Percentiles rank a stretch among this genome's conserved stretches.
Evolutionary conservation across 2,888 invertebrate species (phyloP).

Genomic region (Gerris lacustris): DNA sequence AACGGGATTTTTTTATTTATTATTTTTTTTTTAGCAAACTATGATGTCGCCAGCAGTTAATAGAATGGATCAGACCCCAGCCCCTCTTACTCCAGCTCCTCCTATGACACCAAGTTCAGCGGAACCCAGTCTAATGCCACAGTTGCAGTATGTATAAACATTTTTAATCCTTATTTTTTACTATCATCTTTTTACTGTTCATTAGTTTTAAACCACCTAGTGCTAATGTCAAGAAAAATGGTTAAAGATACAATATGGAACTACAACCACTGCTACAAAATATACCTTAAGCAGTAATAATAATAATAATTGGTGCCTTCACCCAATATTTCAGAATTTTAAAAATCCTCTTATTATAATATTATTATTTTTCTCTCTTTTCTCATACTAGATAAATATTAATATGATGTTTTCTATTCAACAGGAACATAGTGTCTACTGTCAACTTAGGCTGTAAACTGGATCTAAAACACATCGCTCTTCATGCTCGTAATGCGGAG

Average conservation of each 20-base stretch:
- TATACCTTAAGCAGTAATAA: no score
- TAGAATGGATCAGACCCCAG: slow-evolving; percentile 43
- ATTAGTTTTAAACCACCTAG: background rate
- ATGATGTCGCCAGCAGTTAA: slow-evolving; percentile 68
- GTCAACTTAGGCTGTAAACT: slow-evolving; percentile 90
- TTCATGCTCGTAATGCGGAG: slow-evolving; percentile 96
- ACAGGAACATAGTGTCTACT: slow-evolving; percentile 93
- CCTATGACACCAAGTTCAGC: slow-evolving; percentile 71
- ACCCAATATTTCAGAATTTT: no score
- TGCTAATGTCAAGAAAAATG: no score
- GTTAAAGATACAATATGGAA: no score
- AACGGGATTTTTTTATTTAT: background rate
- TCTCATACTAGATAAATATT: background rate
- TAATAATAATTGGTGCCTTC: no score
- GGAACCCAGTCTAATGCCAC: slow-evolving; percentile 86
- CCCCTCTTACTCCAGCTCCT: slow-evolving; percentile 64
- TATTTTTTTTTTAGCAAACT: slow-evolving; percentile 49
- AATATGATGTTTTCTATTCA: slow-evolving; percentile 31
- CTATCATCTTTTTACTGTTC: slow-evolving; percentile 16
- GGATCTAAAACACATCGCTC: slow-evolving; percentile 90
- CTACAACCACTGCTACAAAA: no score
- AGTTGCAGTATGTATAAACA: slow-evolving; percentile 59
- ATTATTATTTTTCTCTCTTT: no score
- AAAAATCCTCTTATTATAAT: no score
- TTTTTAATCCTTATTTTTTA: background rate